These are phyloP conservation scores for Scleropages formosus DNA, from an alignment of 2,797 vertebrate genomes.

Conservation along the genomic window DNA sequence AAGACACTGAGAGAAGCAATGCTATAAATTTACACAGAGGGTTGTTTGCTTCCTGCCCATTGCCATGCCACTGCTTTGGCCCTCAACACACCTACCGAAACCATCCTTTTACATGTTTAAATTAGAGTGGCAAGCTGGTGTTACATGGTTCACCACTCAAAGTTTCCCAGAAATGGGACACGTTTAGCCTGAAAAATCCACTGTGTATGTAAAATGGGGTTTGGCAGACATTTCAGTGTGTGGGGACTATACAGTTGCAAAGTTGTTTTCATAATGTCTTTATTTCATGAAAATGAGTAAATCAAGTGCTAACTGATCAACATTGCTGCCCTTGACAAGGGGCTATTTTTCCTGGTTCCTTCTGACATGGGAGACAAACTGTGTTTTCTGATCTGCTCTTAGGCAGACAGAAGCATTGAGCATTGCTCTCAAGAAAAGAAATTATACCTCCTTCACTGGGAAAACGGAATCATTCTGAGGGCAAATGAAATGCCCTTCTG, in stretches of 20 bases:
- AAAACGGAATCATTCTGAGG: too few relatives aligned
- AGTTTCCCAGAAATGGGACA: slow-evolving; percentile 28
- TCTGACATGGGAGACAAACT: too few relatives aligned
- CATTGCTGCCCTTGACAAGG: too few relatives aligned
- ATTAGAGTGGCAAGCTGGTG: slow-evolving; percentile 55
- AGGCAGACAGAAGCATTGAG: too few relatives aligned
- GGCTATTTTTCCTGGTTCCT: too few relatives aligned
- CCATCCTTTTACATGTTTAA: slow-evolving; percentile 42
- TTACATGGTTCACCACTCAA: slow-evolving; percentile 40
- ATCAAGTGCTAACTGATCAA: too few relatives aligned
- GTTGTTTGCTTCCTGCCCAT: slow-evolving; percentile 36
- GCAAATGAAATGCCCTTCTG: too few relatives aligned
- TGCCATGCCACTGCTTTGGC: slow-evolving; percentile 37
- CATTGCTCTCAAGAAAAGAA: too few relatives aligned
- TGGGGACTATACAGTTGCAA: not conserved
- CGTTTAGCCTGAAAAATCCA: not conserved
- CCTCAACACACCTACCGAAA: slow-evolving; percentile 47
- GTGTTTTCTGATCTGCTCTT: too few relatives aligned
- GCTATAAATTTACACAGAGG: slow-evolving; percentile 55
- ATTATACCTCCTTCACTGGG: too few relatives aligned
- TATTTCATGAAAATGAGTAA: not conserved
- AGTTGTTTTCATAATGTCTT: not conserved
- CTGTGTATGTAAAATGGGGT: not conserved
- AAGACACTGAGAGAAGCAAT: slow-evolving; percentile 42
- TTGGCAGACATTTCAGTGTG: not conserved